Evolutionary conservation across 2,797 vertebrate genomes (phyloP).

Genomic region (Sebastes steindachneri): DNA sequence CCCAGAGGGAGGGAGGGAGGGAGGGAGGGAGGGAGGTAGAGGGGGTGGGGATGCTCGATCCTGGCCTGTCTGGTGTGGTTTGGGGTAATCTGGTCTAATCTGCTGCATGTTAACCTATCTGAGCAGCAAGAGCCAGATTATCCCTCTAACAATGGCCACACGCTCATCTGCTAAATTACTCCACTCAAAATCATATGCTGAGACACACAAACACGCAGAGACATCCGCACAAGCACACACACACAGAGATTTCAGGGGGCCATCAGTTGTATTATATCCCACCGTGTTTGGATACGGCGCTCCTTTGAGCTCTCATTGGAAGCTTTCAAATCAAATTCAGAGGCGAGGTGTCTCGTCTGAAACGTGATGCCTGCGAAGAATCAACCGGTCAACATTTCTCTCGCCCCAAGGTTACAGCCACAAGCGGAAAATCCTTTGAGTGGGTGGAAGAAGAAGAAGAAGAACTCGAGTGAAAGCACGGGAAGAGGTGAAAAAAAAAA

Average conservation of each 20-base stretch:
- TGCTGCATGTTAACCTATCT: constrained; percentile 89
- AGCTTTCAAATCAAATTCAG: constrained; percentile 13
- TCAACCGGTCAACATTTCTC: neutral
- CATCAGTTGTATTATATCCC: constrained; percentile 6
- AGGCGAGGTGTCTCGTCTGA: neutral
- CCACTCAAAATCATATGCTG: constrained; percentile 84
- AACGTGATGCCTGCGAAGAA: neutral
- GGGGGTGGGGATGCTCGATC: neutral
- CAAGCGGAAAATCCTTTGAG: constrained; percentile 22
- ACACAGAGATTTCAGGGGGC: neutral
- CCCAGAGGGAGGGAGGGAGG: neutral
- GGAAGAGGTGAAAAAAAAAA: neutral
- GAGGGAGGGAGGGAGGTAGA: neutral
- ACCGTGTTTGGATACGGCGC: neutral
- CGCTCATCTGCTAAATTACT: constrained; percentile 85
- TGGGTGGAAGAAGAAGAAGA: constrained; percentile 33
- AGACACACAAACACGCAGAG: constrained; percentile 26
- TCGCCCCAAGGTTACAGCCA: constrained; percentile 19
- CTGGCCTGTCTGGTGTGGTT: constrained; percentile 77
- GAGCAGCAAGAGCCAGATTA: constrained; percentile 84
- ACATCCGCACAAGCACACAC: neutral
- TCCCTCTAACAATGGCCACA: constrained; percentile 82
- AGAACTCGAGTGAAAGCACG: neutral
- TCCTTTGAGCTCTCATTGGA: constrained; percentile 3
- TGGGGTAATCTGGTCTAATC: constrained; percentile 88